These are phyloP conservation scores for Oreohelix idahoensis DNA, from an alignment of 1,140 invertebrate species.

Conservation along the genomic window DNA sequence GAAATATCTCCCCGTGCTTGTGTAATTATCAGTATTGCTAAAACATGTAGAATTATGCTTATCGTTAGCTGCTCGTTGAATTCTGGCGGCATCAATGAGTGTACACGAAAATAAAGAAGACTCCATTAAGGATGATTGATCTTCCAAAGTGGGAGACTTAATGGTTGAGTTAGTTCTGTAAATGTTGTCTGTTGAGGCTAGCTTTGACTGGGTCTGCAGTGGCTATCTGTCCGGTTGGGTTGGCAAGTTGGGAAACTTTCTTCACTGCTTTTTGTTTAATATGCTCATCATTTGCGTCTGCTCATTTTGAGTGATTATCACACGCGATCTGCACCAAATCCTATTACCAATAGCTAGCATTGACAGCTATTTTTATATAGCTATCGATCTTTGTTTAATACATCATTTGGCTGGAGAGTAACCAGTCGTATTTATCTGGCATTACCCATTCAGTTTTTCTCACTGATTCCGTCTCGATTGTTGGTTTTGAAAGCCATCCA, in stretches of 20 bases:
- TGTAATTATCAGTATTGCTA: no score
- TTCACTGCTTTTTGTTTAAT: background rate
- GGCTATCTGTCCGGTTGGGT: no score
- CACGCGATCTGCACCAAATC: background rate
- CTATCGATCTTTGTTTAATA: background rate
- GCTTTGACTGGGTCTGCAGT: no score
- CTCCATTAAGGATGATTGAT: background rate
- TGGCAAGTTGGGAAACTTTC: background rate
- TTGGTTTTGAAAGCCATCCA: background rate
- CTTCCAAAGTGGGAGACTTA: background rate
- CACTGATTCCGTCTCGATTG: background rate
- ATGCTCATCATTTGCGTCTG: no score
- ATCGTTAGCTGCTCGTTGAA: background rate
- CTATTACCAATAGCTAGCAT: background rate
- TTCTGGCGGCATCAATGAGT: background rate
- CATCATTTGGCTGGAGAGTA: background rate
- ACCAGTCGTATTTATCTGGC: background rate
- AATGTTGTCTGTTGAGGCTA: background rate
- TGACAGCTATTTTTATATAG: background rate
- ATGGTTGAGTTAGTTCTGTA: background rate
- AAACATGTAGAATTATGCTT: background rate
- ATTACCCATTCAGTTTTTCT: background rate
- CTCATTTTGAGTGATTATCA: background rate
- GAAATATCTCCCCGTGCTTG: no score
- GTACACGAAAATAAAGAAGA: background rate